Base-by-base conservation (phyloP, 2,888 invertebrate species). In the Rhimphoctona megacephalus region DNA sequence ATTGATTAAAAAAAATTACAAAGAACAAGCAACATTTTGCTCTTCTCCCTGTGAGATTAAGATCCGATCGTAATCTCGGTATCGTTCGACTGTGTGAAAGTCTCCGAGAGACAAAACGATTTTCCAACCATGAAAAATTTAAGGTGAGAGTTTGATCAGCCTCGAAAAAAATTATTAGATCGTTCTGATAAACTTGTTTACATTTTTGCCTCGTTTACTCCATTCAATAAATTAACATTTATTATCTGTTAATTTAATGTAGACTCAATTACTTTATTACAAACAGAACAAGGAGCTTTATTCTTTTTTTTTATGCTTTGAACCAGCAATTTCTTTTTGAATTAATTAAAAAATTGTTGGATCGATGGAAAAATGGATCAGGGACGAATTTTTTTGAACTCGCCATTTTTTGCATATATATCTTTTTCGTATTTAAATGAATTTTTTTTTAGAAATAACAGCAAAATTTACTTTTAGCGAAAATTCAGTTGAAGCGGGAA, bases 51-150 rank as follows among this genome's bases (percentile, higher is more conserved):
- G 66, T 5, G 70, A 78, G 82, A 86, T 83, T 83, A 77, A 78
- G 83, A 86, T 86, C 79, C 70, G 86, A 87, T 86, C 49, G 61
- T 82, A 83, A 87, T 87, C 85, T 85, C 85, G 54, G 80, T 82
- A 61, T 30, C 69, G 57, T 80, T 76, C 49, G 64, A 52, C 30
- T 39, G 39, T 69, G 61, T 43, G 52, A 72, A 54, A 46, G 30
- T 14, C 30, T 17, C 57, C 9, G 39, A 39, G 57, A 61, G 57
- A 61, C 57, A 52, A 54, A 66, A 78, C 69, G 61, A 25, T 43
- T 33, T 61, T 14, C 43, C 66, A 36, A 30, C 64, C 72, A 39
- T 30, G 77, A 78, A 39, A 46, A 72, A 83, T 64, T 67, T 17
- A 22, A 22, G 64, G 73, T 25, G 3, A 30, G 25, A 61, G 57